A percentile compares a stretch with the other conserved stretches of the same genome.
Evolutionary conservation across 2,888 invertebrate species (phyloP).

Genomic region (Junonia oenone): DNA sequence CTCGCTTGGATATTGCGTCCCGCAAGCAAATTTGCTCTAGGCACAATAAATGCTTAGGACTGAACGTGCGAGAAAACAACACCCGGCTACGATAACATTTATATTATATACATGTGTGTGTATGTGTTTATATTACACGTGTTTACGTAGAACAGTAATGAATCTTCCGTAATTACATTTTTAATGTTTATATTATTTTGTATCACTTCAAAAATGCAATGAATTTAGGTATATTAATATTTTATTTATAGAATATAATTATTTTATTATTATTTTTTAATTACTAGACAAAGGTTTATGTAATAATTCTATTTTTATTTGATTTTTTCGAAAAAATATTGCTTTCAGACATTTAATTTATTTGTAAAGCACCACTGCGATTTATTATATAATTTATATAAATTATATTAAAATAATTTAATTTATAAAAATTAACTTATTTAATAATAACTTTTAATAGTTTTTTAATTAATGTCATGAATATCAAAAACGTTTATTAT

Average conservation of each 20-base stretch:
- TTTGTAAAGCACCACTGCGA: no score
- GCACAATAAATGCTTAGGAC: constrained; percentile 69
- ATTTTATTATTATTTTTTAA: no score
- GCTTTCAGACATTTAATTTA: no score
- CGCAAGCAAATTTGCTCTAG: constrained; percentile 75
- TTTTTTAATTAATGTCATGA: neutral
- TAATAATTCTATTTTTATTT: no score
- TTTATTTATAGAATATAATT: no score
- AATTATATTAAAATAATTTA: no score
- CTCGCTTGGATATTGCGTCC: constrained; percentile 71
- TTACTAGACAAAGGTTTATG: no score
- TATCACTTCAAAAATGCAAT: no score
- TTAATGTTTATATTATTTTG: no score
- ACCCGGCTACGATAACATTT: constrained; percentile 48
- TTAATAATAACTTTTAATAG: neutral
- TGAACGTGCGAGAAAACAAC: constrained; percentile 53
- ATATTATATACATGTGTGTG: constrained; percentile 29
- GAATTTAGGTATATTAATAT: no score
- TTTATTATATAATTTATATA: no score
- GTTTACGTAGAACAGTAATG: constrained; percentile 1
- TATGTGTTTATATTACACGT: constrained; percentile 4
- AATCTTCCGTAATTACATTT: neutral
- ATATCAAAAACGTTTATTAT: neutral
- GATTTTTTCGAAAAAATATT: no score
- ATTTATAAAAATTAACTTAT: neutral